These are phyloP conservation scores for Platyscapa corneri DNA, from an alignment of 1,140 invertebrate species.

Conservation along the genomic window DNA sequence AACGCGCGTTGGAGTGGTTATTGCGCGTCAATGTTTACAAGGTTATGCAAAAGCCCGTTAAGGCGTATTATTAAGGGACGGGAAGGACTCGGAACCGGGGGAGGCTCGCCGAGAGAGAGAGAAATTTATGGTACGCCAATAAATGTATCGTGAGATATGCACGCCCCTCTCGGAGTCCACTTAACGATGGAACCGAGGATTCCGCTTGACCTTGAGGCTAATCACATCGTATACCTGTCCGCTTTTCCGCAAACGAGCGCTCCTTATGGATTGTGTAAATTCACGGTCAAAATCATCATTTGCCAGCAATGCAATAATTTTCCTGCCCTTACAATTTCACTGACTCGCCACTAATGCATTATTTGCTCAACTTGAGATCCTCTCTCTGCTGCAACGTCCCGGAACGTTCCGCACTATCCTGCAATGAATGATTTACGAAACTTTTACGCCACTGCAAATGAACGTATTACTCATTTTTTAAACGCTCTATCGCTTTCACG, in stretches of 20 bases:
- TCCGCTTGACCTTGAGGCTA: constrained; percentile 8
- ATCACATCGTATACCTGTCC: constrained; percentile 40
- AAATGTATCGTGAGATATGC: constrained; percentile 22
- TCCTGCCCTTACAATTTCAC: neutral
- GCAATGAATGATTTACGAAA: constrained; percentile 32
- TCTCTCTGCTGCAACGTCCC: neutral
- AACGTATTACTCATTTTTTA: constrained; percentile 2
- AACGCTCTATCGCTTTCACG: neutral
- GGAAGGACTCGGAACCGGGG: neutral
- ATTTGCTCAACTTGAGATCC: constrained; percentile 21
- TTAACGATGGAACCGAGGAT: constrained; percentile 1
- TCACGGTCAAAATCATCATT: constrained; percentile 45
- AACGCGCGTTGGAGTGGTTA: neutral
- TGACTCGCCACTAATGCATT: constrained; percentile 27
- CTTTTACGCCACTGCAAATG: constrained; percentile 17
- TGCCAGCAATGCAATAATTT: constrained; percentile 9
- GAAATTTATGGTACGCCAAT: constrained; percentile 37
- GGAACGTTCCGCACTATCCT: neutral
- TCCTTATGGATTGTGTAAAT: constrained; percentile 42
- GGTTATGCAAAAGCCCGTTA: constrained; percentile 37
- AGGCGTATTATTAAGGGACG: constrained; percentile 21
- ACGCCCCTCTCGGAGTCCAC: neutral
- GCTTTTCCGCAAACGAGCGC: constrained; percentile 46
- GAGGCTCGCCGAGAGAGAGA: neutral
- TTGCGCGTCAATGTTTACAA: constrained; percentile 43